Conservation (phyloP, 2,888 invertebrate genomes). For the Tyria jacobaeae region DNA sequence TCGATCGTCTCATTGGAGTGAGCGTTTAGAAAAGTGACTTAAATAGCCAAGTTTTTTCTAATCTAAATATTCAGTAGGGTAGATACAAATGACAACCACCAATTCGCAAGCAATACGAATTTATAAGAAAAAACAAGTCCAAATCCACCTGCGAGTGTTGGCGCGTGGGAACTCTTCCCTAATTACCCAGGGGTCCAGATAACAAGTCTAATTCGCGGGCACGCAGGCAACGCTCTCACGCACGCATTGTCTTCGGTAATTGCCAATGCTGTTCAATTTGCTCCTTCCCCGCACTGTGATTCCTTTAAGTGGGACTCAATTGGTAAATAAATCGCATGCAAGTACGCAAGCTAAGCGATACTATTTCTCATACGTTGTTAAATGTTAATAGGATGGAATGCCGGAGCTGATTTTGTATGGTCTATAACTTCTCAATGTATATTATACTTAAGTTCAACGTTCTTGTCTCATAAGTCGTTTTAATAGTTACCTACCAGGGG, state of each 20-base stretch:
- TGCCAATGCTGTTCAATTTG: constrained; percentile 86
- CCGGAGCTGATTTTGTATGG: constrained; percentile 27
- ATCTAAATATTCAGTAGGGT: neutral
- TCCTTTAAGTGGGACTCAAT: constrained; percentile 85
- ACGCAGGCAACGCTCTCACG: constrained; percentile 84
- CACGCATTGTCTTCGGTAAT: constrained; percentile 86
- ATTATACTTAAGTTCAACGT: constrained; percentile 5
- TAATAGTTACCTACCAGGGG: neutral
- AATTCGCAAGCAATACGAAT: constrained; percentile 28
- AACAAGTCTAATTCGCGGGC: constrained; percentile 85
- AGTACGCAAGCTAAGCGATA: constrained; percentile 55
- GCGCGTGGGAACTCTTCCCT: constrained; percentile 82
- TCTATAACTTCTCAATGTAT: constrained; percentile 8
- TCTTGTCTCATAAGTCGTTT: neutral
- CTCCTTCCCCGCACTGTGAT: constrained; percentile 83
- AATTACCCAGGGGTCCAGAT: constrained; percentile 79
- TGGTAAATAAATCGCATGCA: constrained; percentile 80
- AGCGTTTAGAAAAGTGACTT: too few relatives aligned
- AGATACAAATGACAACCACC: constrained; percentile 11
- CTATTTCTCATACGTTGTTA: constrained; percentile 56
- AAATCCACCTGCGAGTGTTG: constrained; percentile 63
- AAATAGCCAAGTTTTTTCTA: too few relatives aligned
- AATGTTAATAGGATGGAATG: constrained; percentile 55
- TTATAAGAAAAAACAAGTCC: constrained; percentile 38
- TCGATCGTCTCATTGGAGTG: too few relatives aligned